Base-by-base conservation (phyloP, 1,140 invertebrate genomes). In the Ceratitis capitata region DNA sequence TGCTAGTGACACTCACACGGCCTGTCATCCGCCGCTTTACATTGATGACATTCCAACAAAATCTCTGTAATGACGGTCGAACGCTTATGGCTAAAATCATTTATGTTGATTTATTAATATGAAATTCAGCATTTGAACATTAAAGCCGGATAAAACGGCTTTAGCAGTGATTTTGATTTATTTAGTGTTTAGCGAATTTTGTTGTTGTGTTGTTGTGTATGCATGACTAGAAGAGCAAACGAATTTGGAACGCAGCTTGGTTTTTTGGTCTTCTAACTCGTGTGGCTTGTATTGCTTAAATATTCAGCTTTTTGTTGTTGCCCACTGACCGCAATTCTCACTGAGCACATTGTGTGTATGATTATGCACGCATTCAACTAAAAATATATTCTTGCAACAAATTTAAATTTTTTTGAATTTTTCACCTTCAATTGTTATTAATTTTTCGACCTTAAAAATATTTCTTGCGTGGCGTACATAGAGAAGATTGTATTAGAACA, bases 11-110 rank as follows among this genome's bases (percentile, higher is more conserved):
- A 56, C 49, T 53, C n/a, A 19, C 16, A 0, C 51, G 23, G 51
- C 51, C 19, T 53, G 49, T 19, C 49, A 53, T n/a, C n/a, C n/a
- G n/a, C 0, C 49, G 16, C 49, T 53, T 19, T 6, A 14, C 19
- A 53, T 64, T 32, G 32, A 26, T 23, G 26, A 3, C n/a, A 14
- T 19, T 29, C 12, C 29, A 69, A 35, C 3, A 29, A n/a, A 7
- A 29, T 5, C 35, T n/a, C 6, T 1, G 32, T 35, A 69, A 69
- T 69, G 32, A 35, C 61, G 61, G 29, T 69, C 32, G n/a, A 69
- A 29, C 61, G 61, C 61, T 69, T 69, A 19, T 69, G 61, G 61
- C 61, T 19, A 69, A 69, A 39, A 69, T 69, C 32, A 39, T 69
- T 69, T 35, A 2, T 14, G 61, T 69, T 69, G 61, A 19, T 69